phyloP scores from a whole-genome alignment of 2,797 vertebrate genomes.

The Diglossa cyanea region DNA sequence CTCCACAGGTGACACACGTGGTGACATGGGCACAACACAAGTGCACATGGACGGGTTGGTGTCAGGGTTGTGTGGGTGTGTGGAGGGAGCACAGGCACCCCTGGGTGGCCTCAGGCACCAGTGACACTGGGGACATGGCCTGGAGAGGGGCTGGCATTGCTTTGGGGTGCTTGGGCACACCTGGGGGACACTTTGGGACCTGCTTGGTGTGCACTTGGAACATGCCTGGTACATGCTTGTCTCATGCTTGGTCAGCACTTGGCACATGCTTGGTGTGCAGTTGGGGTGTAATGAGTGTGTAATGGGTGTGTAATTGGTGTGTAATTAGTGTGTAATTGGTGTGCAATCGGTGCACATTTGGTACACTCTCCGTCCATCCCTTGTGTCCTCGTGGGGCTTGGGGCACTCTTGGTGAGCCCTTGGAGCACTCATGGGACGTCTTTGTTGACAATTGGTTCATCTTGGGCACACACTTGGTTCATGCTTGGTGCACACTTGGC shows the following conservation, averaged over 20 bases:
- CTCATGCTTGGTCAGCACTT: no score
- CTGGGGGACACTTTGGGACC: neutral
- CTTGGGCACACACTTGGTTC: neutral
- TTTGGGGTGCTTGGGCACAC: rapidly evolving
- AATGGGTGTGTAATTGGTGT: neutral
- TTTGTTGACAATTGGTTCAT: rapidly evolving
- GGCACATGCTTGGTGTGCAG: neutral
- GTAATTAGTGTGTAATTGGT: rapidly evolving
- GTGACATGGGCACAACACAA: rapidly evolving
- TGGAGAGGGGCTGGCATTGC: neutral
- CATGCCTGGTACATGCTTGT: rapidly evolving
- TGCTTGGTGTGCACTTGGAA: rapidly evolving
- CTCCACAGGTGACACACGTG: rapidly evolving
- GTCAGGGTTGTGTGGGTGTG: rapidly evolving
- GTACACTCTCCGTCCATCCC: rapidly evolving
- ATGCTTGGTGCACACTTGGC: neutral
- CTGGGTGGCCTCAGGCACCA: neutral
- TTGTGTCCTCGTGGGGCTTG: rapidly evolving
- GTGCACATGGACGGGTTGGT: rapidly evolving
- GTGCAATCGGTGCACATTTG: rapidly evolving
- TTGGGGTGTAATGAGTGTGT: no score
- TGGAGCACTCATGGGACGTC: rapidly evolving
- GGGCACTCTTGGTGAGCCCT: neutral
- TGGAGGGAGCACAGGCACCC: neutral
- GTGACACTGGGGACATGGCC: rapidly evolving